Conservation (phyloP, 2,888 invertebrate genomes). For the Carcina quercana region DNA sequence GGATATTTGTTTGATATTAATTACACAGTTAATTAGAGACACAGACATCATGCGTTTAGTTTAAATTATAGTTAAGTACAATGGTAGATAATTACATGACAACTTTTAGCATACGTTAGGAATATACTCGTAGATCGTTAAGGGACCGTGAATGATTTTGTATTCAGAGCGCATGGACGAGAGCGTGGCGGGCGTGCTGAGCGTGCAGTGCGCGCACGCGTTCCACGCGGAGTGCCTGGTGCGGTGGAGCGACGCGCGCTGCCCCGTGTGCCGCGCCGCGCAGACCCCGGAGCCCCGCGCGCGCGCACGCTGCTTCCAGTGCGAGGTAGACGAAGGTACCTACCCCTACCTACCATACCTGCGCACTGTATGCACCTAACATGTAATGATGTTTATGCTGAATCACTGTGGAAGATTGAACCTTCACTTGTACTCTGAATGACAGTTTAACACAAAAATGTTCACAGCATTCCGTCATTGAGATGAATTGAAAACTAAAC, state of each 20-base stretch:
- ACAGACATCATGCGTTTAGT: too few species aligned
- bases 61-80: too few species aligned
- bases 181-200: slow-evolving; percentile 96
- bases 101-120: neutral
- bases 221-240: slow-evolving; percentile 97
- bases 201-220: slow-evolving; percentile 98
- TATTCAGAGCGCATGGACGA: slow-evolving; percentile 95
- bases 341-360: neutral
- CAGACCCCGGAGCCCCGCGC: slow-evolving; percentile 87
- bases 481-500: too few species aligned
- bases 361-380: too few species aligned
- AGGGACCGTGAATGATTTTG: neutral
- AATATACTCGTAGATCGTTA: neutral
- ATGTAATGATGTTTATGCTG: too few species aligned
- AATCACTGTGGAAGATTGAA: too few species aligned
- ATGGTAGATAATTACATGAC: too few species aligned
- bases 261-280: slow-evolving; percentile 96
- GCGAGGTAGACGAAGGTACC: slow-evolving; percentile 33
- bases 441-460: too few species aligned
- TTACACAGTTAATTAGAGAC: too few species aligned
- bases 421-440: too few species aligned
- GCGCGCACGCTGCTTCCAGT: slow-evolving; percentile 81
- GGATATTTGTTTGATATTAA: too few species aligned
- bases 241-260: slow-evolving; percentile 93
- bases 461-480: too few species aligned